A percentile compares a stretch with the other conserved stretches of the same genome.
These are phyloP conservation scores for Pinctada fucata DNA, from an alignment of 2,888 invertebrate species.

Conservation along the genomic window DNA sequence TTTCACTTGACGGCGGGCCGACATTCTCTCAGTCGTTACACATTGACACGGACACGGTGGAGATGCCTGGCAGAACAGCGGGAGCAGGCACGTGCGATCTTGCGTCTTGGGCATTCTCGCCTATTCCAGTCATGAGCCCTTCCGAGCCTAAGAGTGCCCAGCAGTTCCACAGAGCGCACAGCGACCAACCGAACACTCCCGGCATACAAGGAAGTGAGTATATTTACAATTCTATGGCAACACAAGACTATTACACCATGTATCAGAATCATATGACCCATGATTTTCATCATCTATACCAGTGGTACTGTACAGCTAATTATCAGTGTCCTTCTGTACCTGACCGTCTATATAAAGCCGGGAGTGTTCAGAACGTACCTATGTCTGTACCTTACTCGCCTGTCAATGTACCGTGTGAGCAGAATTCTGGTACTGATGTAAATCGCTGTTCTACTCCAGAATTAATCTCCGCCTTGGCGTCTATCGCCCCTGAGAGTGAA, in stretches of 20 bases:
- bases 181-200: neutral
- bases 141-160: neutral
- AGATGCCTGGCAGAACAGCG: neutral
- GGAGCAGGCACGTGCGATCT: conserved; percentile 39
- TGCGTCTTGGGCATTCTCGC: conserved; percentile 53
- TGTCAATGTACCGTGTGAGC: neutral
- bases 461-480: conserved; percentile 49
- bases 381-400: conserved; percentile 1
- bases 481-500: conserved; percentile 47
- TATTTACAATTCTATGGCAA: neutral
- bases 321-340: conserved; percentile 12
- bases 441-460: conserved; percentile 61
- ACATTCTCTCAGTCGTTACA: neutral
- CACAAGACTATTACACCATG: conserved; percentile 15
- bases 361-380: neutral
- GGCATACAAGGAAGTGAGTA: conserved; percentile 2
- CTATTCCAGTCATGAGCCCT: conserved; percentile 33
- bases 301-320: conserved; percentile 36
- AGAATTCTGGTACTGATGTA: conserved; percentile 37
- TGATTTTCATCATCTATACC: conserved; percentile 28
- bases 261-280: conserved; percentile 3
- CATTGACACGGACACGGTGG: neutral
- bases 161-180: neutral
- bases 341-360: neutral
- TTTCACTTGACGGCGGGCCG: neutral